Base-by-base conservation (phyloP, 2,113 vertebrate genomes). In the Aphyosemion australe region DNA sequence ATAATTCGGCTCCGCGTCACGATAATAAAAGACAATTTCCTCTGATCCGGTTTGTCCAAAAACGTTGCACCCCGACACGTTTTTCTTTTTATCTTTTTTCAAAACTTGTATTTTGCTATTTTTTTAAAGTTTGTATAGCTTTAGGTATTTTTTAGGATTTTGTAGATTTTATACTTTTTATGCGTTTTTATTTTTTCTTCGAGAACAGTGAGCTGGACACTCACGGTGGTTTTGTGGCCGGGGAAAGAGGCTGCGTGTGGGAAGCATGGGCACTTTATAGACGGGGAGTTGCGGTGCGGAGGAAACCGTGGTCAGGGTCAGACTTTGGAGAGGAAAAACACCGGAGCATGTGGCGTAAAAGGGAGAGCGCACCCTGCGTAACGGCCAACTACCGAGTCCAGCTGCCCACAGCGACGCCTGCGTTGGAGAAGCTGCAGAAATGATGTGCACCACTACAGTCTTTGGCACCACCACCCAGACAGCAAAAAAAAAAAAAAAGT, bases 171-270 rank as follows among this genome's bases (percentile, higher is more conserved):
- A 76, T 84, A 77, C 83, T 86, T 89, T 89, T 85, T 89, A 69
- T 83, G 67, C 83, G 79, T 90, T 91, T 80, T 89, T 90, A 84
- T 87, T 86, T 90, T 89, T 91, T 87, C 12, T 52, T 52, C 82
- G 81, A 86, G 82, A 88, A 85, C 90, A 59, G 93, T 92, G 92
- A 93, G 93, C 91, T 88, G 61, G 64, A 89, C 92, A 92, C 93
- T 92, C 93, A 93, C 92, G 83, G 88, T 89, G 72, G 89, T 87
- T 88, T 90, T 88, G 88, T 88, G 87, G 88, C 77, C 84, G 86
- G 84, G 87, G 81, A 93, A 92, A 94, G 91, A 93, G 93, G 84
- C 83, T 84, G 91, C 79, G 86, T 86, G 80, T 58, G 85, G 75
- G 77, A 74, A 76, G 89, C 88, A 69, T 84, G 89, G 76, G 53